Conservation (phyloP, 2,113 vertebrate genomes). For the Cyanoderma ruficeps region DNA sequence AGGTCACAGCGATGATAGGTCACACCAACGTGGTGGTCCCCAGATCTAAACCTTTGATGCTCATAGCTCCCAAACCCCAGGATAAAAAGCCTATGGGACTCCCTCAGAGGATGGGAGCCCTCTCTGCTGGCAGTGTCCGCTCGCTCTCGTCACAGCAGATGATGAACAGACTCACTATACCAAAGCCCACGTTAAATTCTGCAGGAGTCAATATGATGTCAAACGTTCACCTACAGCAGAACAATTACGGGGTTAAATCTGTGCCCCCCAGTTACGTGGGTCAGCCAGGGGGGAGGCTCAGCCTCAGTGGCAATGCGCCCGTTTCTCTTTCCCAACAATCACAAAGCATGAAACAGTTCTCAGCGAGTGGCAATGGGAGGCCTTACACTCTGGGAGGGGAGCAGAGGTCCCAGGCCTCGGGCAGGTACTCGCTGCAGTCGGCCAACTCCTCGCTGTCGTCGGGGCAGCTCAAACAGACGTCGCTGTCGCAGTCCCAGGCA, state of each 20-base stretch:
- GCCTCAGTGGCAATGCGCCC: slow-evolving; percentile 82
- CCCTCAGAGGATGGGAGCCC: slow-evolving; percentile 86
- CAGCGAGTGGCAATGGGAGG: slow-evolving; percentile 83
- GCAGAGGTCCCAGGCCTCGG: slow-evolving; percentile 74
- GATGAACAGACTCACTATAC: slow-evolving; percentile 86
- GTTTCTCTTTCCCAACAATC: slow-evolving; percentile 90
- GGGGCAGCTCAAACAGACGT: slow-evolving; percentile 81
- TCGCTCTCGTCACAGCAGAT: slow-evolving; percentile 88
- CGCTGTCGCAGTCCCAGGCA: slow-evolving; percentile 77
- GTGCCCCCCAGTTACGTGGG: slow-evolving; percentile 78
- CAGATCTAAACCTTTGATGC: slow-evolving; percentile 89
- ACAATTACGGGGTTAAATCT: slow-evolving; percentile 85
- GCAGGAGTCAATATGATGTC: slow-evolving; percentile 85
- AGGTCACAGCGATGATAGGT: slow-evolving; percentile 98
- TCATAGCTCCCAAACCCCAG: slow-evolving; percentile 89
- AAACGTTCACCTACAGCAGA: slow-evolving; percentile 87
- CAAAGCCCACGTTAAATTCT: slow-evolving; percentile 89
- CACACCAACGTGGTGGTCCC: slow-evolving; percentile 97
- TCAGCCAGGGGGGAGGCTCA: slow-evolving; percentile 84
- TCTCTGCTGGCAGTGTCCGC: slow-evolving; percentile 82
- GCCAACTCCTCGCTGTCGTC: slow-evolving; percentile 78
- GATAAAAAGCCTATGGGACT: slow-evolving; percentile 91
- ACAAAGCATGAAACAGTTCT: slow-evolving; percentile 89
- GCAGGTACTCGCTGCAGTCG: slow-evolving; percentile 79
- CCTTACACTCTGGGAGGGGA: slow-evolving; percentile 77